Evolutionary conservation across 64 coral and sea anemone genomes (phyloP).

Genomic region (Orbicella faveolata): DNA sequence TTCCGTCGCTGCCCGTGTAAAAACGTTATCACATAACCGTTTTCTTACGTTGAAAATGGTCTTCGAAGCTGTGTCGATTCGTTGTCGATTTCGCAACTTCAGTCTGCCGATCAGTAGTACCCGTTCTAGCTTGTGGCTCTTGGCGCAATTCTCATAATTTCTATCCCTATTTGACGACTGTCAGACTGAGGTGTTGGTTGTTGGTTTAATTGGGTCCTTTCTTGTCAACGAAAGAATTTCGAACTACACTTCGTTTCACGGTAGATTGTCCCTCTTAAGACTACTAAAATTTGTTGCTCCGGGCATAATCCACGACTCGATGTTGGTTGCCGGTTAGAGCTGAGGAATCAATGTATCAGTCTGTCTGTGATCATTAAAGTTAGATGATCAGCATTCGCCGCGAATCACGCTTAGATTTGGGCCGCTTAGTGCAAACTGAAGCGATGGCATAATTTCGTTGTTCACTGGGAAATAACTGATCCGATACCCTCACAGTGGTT

Average conservation of each 20-base stretch:
- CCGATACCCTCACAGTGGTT: too few relatives aligned
- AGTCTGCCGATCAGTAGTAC: neutral
- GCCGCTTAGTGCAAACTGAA: too few relatives aligned
- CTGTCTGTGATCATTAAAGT: neutral
- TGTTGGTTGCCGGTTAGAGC: too few relatives aligned
- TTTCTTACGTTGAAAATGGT: neutral
- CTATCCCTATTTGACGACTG: too few relatives aligned
- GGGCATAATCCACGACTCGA: too few relatives aligned
- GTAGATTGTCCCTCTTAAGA: neutral
- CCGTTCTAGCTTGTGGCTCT: neutral
- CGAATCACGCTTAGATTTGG: too few relatives aligned
- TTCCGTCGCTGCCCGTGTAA: neutral
- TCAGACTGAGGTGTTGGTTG: too few relatives aligned
- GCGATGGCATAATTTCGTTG: too few relatives aligned
- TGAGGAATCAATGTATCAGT: too few relatives aligned
- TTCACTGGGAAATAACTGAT: too few relatives aligned
- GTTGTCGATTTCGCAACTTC: constrained; percentile 6
- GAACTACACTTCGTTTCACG: neutral
- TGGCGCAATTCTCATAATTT: neutral
- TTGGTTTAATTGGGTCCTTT: neutral
- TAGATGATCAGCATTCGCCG: too few relatives aligned
- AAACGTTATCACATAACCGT: neutral
- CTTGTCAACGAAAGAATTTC: neutral
- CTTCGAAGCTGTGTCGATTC: constrained; percentile 5
- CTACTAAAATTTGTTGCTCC: neutral